A percentile compares a stretch with the other conserved stretches of the same genome.
phyloP scores from a whole-genome alignment of 2,888 invertebrate genomes.

The Proisotoma minuta region DNA sequence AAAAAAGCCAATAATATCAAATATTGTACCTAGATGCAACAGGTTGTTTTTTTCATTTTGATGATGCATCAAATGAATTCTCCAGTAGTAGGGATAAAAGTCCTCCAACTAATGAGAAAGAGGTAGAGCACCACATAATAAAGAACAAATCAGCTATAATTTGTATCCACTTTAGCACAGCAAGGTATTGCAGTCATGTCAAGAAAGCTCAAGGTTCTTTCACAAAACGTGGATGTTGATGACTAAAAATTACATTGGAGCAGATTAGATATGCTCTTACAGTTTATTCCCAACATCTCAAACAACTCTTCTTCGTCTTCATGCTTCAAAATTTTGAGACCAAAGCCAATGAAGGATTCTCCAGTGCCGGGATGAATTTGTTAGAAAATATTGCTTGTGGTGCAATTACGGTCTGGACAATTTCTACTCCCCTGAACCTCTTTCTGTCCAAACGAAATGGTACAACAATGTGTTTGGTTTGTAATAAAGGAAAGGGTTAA shows the following conservation, averaged over 20 bases:
- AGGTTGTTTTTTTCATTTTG: too few relatives aligned
- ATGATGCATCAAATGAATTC: too few relatives aligned
- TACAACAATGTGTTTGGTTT: conserved; percentile 3
- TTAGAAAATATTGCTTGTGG: background rate
- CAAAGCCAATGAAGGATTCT: too few relatives aligned
- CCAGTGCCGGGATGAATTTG: conserved; percentile 3
- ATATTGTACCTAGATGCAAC: too few relatives aligned
- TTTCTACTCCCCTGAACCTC: conserved; percentile 14
- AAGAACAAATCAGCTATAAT: conserved; percentile 1
- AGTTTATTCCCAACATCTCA: too few relatives aligned
- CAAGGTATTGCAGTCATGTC: conserved; percentile 6
- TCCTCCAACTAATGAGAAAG: too few relatives aligned
- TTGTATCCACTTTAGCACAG: background rate
- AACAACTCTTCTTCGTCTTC: too few relatives aligned
- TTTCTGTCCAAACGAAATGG: conserved; percentile 2
- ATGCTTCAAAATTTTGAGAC: too few relatives aligned
- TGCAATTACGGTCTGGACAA: background rate
- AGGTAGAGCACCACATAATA: too few relatives aligned
- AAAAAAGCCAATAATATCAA: too few relatives aligned
- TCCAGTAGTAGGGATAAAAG: too few relatives aligned
- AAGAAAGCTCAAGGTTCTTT: conserved; percentile 14
- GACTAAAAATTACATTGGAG: conserved; percentile 4
- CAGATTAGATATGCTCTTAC: conserved; percentile 9
- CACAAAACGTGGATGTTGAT: conserved; percentile 1
- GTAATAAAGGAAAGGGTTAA: conserved; percentile 11